Evolutionary conservation across 1,140 invertebrate genomes (phyloP), one percentile per base, ranked within the genome.

Genomic region (Brachystomella parvula): DNA sequence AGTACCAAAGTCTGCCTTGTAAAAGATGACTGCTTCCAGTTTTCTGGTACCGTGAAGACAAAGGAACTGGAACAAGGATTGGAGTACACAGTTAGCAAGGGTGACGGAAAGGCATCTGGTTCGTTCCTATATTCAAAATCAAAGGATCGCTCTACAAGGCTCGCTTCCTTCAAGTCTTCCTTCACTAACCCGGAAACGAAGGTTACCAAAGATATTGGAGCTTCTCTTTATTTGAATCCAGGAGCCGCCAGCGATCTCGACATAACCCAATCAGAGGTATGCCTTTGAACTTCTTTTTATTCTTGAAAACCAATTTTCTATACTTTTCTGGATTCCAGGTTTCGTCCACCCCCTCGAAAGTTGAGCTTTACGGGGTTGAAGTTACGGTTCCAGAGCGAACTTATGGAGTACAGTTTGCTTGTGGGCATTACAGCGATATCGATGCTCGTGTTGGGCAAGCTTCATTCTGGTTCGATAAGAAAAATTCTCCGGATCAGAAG

Each of bases 401-500:
- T 32, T 60, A 12, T 3, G 58, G 6, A n/a, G 33, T 19, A 3
- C 58, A 60, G 9, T n/a, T 32, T 19, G 12, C 58, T 60, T 24
- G 24, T 3, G 21, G 6, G 3, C 6, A 9, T 6, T 53, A 26
- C 15, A 24, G 21, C 6, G 49, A 53, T 26, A 24, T 53, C 6
- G 58, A 60, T 60, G 58, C 58, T 12, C 6, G 30, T 3, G 9
- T 29, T 19, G 17, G 9, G 6, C 15, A 60, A 24, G 3, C 31
- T 9, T 15, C 15, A 3, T 19, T 60, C 29, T 60, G 58, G 58
- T 60, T 60, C 17, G 58, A 60, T 26, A 30, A 60, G 33, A 60
- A 60, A 24, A 9, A 12, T 17, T 9, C 29, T 9, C 58, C 58
- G 6, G 33, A 29, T 35, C 29, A 60, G 24, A 60, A 35, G 24